phyloP scores from a whole-genome alignment of 2,888 invertebrate genomes.

The Seira ritae region DNA sequence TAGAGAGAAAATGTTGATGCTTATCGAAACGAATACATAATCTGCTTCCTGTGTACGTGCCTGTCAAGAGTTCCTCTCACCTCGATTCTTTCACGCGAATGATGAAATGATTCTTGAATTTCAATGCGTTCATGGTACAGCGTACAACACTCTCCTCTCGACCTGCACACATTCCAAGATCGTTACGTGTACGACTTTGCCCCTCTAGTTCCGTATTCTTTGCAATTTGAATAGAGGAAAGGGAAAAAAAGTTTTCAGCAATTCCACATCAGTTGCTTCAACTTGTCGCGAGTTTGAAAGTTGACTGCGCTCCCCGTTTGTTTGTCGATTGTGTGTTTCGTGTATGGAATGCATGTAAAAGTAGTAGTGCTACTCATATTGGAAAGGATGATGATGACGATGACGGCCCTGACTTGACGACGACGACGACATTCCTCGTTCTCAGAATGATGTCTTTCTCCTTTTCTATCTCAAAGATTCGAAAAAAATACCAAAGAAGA shows the following conservation, averaged over 20 bases:
- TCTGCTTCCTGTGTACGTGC: conserved; percentile 20
- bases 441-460: conserved; percentile 57
- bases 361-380: too few species aligned
- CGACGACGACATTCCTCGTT: conserved; percentile 47
- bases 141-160: background rate
- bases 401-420: conserved; percentile 6
- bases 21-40: conserved; percentile 18
- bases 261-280: conserved; percentile 27
- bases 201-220: conserved; percentile 47
- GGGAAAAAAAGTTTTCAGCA: conserved; percentile 36
- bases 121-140: background rate
- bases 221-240: conserved; percentile 29
- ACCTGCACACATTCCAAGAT: conserved; percentile 7
- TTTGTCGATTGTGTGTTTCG: conserved; percentile 53
- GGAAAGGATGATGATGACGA: background rate
- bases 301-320: conserved; percentile 58
- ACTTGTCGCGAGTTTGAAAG: conserved; percentile 37
- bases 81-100: conserved; percentile 8
- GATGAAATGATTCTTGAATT: conserved; percentile 20
- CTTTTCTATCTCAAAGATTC: background rate
- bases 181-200: conserved; percentile 7
- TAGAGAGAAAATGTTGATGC: conserved; percentile 15
- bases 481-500: background rate
- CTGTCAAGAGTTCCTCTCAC: conserved; percentile 19
- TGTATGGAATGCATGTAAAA: conserved; percentile 50